Evolutionary conservation across 1,140 invertebrate species (phyloP).

Genomic region (Coenobita brevimanus): DNA sequence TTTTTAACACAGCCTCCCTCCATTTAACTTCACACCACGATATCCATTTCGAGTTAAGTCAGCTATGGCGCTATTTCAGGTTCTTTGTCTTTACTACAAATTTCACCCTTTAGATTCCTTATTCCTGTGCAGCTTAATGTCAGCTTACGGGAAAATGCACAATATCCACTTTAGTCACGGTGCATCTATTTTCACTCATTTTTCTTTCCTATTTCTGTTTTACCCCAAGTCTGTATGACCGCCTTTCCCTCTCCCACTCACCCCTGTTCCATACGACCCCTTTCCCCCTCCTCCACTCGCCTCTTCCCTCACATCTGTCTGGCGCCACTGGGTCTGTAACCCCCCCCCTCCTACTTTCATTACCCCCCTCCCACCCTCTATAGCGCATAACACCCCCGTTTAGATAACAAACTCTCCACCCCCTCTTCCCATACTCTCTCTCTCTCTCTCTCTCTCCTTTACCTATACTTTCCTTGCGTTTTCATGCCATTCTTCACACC

Average conservation of each 20-base stretch:
- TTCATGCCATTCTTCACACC: not conserved
- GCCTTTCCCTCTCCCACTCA: not conserved
- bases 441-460: not conserved
- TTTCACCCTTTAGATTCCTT: too few relatives aligned
- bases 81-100: too few relatives aligned
- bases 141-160: too few relatives aligned
- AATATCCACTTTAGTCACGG: too few relatives aligned
- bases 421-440: not conserved
- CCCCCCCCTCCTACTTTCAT: not conserved
- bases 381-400: not conserved
- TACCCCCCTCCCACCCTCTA: not conserved
- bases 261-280: not conserved
- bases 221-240: not conserved
- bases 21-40: too few relatives aligned
- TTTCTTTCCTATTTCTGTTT: not conserved
- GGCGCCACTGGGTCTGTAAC: not conserved
- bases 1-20: too few relatives aligned
- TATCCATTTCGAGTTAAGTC: too few relatives aligned
- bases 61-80: too few relatives aligned
- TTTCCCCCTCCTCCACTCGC: not conserved
- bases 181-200: too few relatives aligned
- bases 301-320: not conserved
- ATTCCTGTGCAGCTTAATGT: too few relatives aligned
- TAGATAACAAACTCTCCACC: slow-evolving; percentile 15
- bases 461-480: not conserved